Base-by-base conservation (phyloP, 2,797 vertebrate genomes). In the Urosaurus nigricauda region DNA sequence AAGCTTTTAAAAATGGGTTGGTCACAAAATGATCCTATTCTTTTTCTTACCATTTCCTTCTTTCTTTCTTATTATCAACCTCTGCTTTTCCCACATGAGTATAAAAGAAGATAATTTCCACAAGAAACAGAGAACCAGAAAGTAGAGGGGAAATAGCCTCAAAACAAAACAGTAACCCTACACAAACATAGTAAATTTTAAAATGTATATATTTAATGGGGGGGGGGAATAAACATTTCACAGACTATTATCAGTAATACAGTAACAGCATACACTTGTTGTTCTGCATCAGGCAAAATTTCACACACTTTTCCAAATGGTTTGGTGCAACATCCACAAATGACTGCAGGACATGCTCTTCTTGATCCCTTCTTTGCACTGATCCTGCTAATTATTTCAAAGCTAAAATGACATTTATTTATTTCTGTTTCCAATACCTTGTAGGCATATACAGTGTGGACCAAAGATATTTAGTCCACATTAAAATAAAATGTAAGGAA, bases 251-350 rank as follows among this genome's bases (percentile, higher is more conserved):
- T 73, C 35, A 60, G 43, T 35, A 47, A 65, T 53, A n/a, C n/a
- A n/a, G n/a, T n/a, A 17, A 74, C 51, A 86, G 37, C 32, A 35
- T 24, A 53, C 13, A 29, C 24, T 11, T 29, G 19, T 29, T 82
- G 56, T 83, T 78, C 68, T 89, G 60, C 79, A 78, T n/a, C 47
- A n/a, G 19, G 71, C 43, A 83, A 77, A 83, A 56, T 68, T n/a
- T 21, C 82, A 68, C 29, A 82, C 40, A 70, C 6, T 53, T 81
- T 53, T 17, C 77, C 77, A 51, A 3, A 5, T 35, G 16, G 47
- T 12, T 63, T 74, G 9, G 11, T 80, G 32, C 21, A 21, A 89
- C 26, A 35, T 26, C n/a, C 35, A 32, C 35, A 35, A 60, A 2
- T 63, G 40, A 43, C n/a, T 14, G 4, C n/a, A 21, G n/a, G 37